A percentile compares a stretch with the other conserved stretches of the same genome.
These are phyloP conservation scores for Galaxea fascicularis DNA, from an alignment of 92 coral and sea anemone genomes.

Conservation along the genomic window DNA sequence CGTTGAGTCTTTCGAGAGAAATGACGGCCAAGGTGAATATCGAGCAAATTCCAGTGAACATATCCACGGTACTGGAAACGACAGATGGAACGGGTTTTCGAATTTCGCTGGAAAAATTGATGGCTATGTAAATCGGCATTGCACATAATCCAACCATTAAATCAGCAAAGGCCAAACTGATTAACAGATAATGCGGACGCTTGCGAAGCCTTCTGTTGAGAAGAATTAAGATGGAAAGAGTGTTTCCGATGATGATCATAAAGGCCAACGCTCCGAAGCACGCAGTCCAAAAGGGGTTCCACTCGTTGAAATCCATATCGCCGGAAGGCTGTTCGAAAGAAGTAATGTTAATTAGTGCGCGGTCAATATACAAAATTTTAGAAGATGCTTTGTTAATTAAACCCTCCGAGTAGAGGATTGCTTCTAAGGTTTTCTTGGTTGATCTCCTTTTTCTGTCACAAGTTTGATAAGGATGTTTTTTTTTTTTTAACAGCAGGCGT, in stretches of 20 bases:
- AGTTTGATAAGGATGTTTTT: too few species aligned
- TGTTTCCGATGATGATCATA: constrained; percentile 54
- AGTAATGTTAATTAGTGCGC: too few species aligned
- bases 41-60: constrained; percentile 58
- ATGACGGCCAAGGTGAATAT: constrained; percentile 45
- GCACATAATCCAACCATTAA: constrained; percentile 45
- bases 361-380: too few species aligned
- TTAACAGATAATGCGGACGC: constrained; percentile 59
- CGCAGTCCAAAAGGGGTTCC: constrained; percentile 50
- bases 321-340: too few species aligned
- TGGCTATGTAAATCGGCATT: constrained; percentile 42
- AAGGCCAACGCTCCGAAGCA: constrained; percentile 53
- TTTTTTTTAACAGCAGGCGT: too few species aligned
- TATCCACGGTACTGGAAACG: constrained; percentile 29
- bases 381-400: too few species aligned
- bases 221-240: constrained; percentile 43
- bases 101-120: neutral
- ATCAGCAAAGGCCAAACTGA: constrained; percentile 68
- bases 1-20: constrained; percentile 58
- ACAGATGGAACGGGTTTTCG: neutral
- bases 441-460: too few species aligned
- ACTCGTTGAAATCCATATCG: constrained; percentile 8
- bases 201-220: constrained; percentile 44
- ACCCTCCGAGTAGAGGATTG: too few species aligned
- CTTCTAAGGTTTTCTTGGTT: too few species aligned